These are phyloP conservation scores for Coptotermes formosanus DNA, from an alignment of 1,140 invertebrate species.

Conservation along the genomic window DNA sequence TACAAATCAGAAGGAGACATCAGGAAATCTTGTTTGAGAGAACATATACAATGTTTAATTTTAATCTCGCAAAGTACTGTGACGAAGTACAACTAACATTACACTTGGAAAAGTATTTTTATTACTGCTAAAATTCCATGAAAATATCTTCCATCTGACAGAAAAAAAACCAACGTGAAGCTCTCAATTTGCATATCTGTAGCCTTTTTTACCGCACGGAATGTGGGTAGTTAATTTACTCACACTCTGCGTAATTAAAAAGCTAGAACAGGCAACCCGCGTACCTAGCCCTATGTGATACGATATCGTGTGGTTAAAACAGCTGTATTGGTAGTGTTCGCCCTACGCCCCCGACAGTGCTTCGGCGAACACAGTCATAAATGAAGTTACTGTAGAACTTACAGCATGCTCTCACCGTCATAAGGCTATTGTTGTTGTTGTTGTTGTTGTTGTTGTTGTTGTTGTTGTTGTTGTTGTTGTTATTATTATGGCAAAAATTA, in stretches of 20 bases:
- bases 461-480: background rate
- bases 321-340: background rate
- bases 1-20: background rate
- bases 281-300: background rate
- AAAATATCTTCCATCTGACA: background rate
- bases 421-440: too few species aligned
- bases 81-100: background rate
- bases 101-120: background rate
- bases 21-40: background rate
- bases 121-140: slow-evolving; percentile 7
- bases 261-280: background rate
- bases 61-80: slow-evolving; percentile 2
- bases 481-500: background rate
- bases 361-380: background rate
- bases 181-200: slow-evolving; percentile 6
- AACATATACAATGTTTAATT: background rate
- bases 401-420: background rate
- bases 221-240: background rate
- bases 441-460: too few species aligned
- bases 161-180: background rate
- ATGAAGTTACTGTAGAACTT: too few species aligned
- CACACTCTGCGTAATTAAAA: slow-evolving; percentile 11
- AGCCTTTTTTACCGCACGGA: background rate
- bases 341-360: background rate
- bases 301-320: background rate